Percentiles rank a stretch among this genome's conserved stretches.
Evolutionary conservation across 2,888 invertebrate genomes (phyloP).

Genomic region (Drosophila diplacantha): DNA sequence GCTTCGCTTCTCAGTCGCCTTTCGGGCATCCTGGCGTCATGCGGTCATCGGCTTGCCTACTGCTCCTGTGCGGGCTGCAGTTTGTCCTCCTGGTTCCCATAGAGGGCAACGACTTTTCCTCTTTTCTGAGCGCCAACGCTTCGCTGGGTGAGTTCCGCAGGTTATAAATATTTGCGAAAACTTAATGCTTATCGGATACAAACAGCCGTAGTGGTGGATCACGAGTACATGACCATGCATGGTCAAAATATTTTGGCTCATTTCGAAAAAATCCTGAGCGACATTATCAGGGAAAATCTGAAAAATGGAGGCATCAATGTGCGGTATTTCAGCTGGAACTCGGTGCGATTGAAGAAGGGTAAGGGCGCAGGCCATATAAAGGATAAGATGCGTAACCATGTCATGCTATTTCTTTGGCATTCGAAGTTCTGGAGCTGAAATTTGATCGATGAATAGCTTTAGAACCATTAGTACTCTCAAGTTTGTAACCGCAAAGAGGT

Average conservation of each 20-base stretch:
- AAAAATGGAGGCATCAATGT: constrained; percentile 84
- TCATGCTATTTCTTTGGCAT: too few relatives aligned
- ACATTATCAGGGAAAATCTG: constrained; percentile 82
- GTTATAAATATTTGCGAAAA: too few relatives aligned
- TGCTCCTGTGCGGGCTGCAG: constrained; percentile 82
- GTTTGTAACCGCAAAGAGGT: too few relatives aligned
- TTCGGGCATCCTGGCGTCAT: constrained; percentile 48
- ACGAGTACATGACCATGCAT: constrained; percentile 82
- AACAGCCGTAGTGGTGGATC: constrained; percentile 86
- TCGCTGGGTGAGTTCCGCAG: constrained; percentile 81
- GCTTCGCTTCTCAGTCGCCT: constrained; percentile 51
- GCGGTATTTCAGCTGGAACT: constrained; percentile 83
- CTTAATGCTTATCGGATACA: neutral
- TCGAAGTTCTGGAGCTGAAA: too few relatives aligned
- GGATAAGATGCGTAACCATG: neutral
- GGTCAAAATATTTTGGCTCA: constrained; percentile 80
- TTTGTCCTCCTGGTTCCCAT: constrained; percentile 17
- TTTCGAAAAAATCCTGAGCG: constrained; percentile 82
- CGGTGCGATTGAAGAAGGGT: constrained; percentile 86
- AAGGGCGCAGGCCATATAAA: constrained; percentile 14
- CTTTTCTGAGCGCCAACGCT: constrained; percentile 85
- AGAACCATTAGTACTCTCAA: too few relatives aligned
- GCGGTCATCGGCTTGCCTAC: constrained; percentile 69
- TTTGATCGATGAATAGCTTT: too few relatives aligned
- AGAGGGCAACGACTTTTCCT: constrained; percentile 82